phyloP scores from a whole-genome alignment of 2,888 invertebrate species.

The Neoaliturus tenellus region DNA sequence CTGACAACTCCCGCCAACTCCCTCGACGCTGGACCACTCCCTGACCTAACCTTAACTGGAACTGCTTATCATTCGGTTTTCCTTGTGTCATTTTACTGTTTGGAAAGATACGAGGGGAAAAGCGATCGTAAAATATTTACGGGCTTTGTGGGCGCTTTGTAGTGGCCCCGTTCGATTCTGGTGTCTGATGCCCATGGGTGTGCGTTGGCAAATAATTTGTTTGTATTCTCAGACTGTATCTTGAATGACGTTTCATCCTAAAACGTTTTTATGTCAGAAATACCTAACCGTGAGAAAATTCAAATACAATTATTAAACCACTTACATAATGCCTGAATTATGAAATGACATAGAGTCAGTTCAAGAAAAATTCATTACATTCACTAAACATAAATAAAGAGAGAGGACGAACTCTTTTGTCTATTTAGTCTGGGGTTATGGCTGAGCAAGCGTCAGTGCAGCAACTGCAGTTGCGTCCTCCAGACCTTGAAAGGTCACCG shows the following conservation, averaged over 20 bases:
- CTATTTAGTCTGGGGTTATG: no score
- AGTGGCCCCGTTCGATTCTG: background rate
- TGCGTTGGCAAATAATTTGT: background rate
- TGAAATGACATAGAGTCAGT: no score
- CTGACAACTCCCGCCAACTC: conserved; percentile 33
- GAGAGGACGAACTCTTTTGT: no score
- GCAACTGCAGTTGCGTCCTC: conserved; percentile 21
- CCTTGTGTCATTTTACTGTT: background rate
- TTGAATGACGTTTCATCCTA: no score
- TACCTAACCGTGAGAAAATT: no score
- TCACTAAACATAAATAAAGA: no score
- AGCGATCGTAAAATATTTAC: conserved; percentile 21
- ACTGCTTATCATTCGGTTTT: background rate
- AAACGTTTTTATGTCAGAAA: no score
- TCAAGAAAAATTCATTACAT: no score
- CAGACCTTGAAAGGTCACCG: conserved; percentile 37
- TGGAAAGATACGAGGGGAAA: background rate
- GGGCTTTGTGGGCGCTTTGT: background rate
- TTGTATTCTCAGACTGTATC: no score
- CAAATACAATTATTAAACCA: no score
- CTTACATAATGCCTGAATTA: no score
- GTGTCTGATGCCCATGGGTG: background rate
- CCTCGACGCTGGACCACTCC: background rate
- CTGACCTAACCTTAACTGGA: background rate
- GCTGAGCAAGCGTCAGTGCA: no score